phyloP scores from a whole-genome alignment of 2,113 vertebrate species.

The Rhipidura dahli region DNA sequence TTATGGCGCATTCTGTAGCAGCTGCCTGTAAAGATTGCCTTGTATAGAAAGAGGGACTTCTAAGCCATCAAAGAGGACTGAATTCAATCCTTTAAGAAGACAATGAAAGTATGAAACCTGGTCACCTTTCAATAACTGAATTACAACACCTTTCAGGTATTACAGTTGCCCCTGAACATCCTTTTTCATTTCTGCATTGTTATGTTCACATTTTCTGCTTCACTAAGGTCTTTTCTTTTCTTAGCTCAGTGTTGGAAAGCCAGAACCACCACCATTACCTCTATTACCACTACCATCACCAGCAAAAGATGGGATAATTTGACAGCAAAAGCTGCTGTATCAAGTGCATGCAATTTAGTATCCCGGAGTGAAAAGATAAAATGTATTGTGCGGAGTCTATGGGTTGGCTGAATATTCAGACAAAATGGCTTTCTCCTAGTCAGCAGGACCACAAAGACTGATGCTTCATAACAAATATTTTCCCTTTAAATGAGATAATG shows the following conservation, averaged over 20 bases:
- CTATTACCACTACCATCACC: neutral
- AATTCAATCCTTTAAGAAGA: neutral
- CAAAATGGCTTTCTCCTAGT: neutral
- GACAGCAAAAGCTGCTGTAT: neutral
- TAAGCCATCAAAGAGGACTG: neutral
- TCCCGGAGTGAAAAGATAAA: neutral
- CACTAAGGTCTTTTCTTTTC: neutral
- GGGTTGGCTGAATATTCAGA: neutral
- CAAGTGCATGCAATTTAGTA: neutral
- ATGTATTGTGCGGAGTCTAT: neutral
- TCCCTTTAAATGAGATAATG: neutral
- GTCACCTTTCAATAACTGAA: neutral
- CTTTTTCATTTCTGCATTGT: conserved; percentile 7
- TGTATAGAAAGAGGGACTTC: neutral
- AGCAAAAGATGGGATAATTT: neutral
- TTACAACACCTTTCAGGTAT: neutral
- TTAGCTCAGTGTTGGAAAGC: neutral
- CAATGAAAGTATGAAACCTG: neutral
- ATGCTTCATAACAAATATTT: neutral
- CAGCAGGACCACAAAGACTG: neutral
- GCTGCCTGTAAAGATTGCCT: neutral
- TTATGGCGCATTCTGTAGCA: neutral
- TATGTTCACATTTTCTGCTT: neutral
- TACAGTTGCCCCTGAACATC: neutral
- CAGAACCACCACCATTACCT: neutral